These are phyloP conservation scores for Atta cephalotes DNA, from an alignment of 1,140 invertebrate species.

Conservation along the genomic window DNA sequence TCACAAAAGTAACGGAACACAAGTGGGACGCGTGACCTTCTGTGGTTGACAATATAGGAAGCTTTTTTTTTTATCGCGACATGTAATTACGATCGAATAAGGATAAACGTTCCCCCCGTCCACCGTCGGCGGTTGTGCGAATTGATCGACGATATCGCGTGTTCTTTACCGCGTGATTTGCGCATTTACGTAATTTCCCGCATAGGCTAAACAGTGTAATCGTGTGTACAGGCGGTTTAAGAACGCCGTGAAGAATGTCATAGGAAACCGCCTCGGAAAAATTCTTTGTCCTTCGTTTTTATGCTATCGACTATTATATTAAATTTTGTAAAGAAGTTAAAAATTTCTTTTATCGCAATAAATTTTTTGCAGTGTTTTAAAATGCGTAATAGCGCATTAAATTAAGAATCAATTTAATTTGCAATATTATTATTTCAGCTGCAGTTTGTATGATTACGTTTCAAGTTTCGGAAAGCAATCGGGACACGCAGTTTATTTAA, in stretches of 20 bases:
- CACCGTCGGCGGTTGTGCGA: slow-evolving; percentile 3
- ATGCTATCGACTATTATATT: not conserved
- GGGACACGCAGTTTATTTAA: too few relatives aligned
- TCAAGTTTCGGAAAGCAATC: too few relatives aligned
- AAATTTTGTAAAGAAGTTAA: not conserved
- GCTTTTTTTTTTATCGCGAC: not conserved
- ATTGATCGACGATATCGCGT: slow-evolving; percentile 39
- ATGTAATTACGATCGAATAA: slow-evolving; percentile 50
- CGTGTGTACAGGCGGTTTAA: not conserved
- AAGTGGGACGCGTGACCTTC: slow-evolving; percentile 57
- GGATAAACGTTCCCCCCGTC: slow-evolving; percentile 30
- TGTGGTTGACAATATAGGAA: slow-evolving; percentile 59
- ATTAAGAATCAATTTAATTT: too few relatives aligned
- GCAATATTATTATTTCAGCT: too few relatives aligned
- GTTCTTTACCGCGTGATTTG: slow-evolving; percentile 49
- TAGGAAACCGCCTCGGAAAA: not conserved
- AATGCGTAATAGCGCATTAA: too few relatives aligned
- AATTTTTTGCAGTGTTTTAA: too few relatives aligned
- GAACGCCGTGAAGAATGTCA: slow-evolving; percentile 8
- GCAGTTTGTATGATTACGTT: too few relatives aligned
- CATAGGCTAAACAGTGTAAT: slow-evolving; percentile 39
- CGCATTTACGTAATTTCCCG: slow-evolving; percentile 47
- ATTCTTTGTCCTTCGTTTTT: slow-evolving; percentile 3
- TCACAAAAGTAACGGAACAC: slow-evolving; percentile 59
- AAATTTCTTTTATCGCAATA: too few relatives aligned